These are phyloP conservation scores for Euphonia xanthogaster DNA, from an alignment of 2,797 vertebrate genomes.

Conservation along the genomic window DNA sequence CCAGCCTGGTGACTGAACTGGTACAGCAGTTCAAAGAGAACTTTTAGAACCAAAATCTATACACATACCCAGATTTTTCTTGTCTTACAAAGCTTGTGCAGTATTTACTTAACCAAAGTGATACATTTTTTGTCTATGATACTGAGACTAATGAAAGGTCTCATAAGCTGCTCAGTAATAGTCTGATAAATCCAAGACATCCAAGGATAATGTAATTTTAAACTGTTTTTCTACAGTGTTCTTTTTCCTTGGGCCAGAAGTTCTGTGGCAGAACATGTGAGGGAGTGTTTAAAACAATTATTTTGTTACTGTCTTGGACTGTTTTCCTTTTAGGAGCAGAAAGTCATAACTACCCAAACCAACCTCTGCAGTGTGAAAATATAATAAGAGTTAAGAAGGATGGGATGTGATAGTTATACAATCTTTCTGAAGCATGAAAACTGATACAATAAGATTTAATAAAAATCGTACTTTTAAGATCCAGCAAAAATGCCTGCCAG, in stretches of 20 bases:
- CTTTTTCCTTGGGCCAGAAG: conserved; percentile 2
- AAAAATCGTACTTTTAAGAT: background rate
- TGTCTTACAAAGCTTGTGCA: background rate
- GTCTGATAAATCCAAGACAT: conserved; percentile 50
- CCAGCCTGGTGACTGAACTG: background rate
- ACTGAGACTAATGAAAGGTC: conserved; percentile 24
- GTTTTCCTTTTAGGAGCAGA: conserved; percentile 21
- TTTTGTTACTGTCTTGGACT: conserved; percentile 32
- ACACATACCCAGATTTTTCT: background rate
- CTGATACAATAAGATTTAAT: background rate
- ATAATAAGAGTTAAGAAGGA: background rate
- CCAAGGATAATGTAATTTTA: conserved; percentile 53
- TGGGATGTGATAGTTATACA: background rate
- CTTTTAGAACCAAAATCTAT: background rate
- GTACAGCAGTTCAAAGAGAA: background rate
- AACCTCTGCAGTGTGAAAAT: background rate
- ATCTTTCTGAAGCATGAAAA: background rate
- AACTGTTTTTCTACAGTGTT: conserved; percentile 49
- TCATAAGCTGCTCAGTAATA: background rate
- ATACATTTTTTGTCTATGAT: background rate
- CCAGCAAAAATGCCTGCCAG: background rate
- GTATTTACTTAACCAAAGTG: conserved; percentile 24
- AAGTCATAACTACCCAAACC: background rate
- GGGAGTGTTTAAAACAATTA: conserved; percentile 9
- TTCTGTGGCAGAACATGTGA: conserved; percentile 46